Evolutionary conservation across 2,888 invertebrate species (phyloP).

Genomic region (Sphaeridia pumilis): DNA sequence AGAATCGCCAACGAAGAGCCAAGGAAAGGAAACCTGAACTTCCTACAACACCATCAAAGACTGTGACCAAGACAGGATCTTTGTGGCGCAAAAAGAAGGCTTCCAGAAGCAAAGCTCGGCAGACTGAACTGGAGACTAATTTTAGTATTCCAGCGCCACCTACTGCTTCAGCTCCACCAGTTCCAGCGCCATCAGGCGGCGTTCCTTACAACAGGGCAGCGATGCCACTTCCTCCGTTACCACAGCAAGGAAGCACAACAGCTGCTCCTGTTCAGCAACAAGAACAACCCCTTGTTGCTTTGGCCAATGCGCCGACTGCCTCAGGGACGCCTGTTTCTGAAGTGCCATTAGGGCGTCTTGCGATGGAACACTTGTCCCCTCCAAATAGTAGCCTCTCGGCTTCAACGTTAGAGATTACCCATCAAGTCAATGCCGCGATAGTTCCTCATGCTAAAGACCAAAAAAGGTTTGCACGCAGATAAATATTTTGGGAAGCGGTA

Average conservation of each 20-base stretch:
- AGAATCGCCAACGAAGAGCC: slow-evolving; percentile 6
- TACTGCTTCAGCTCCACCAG: too few species aligned
- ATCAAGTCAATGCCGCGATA: slow-evolving; percentile 35
- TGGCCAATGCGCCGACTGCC: slow-evolving; percentile 6
- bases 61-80: not conserved
- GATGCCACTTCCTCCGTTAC: slow-evolving; percentile 1
- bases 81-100: slow-evolving; percentile 4
- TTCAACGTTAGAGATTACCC: slow-evolving; percentile 19
- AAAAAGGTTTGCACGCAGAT: slow-evolving; percentile 31
- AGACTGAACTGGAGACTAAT: slow-evolving; percentile 6
- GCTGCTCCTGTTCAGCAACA: not conserved
- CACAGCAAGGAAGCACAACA: too few species aligned
- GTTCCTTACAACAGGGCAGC: slow-evolving; percentile 2
- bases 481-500: slow-evolving; percentile 2
- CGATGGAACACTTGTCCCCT: slow-evolving; percentile 1
- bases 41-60: not conserved
- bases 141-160: too few species aligned
- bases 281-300: not conserved
- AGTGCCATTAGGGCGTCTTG: too few species aligned
- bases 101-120: slow-evolving; percentile 1
- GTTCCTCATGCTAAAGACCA: slow-evolving; percentile 33
- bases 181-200: too few species aligned
- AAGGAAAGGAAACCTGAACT: not conserved
- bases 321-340: slow-evolving; percentile 14
- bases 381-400: slow-evolving; percentile 15